These are phyloP conservation scores for Penaeus monodon DNA, from an alignment of 2,888 invertebrate species.

Conservation along the genomic window DNA sequence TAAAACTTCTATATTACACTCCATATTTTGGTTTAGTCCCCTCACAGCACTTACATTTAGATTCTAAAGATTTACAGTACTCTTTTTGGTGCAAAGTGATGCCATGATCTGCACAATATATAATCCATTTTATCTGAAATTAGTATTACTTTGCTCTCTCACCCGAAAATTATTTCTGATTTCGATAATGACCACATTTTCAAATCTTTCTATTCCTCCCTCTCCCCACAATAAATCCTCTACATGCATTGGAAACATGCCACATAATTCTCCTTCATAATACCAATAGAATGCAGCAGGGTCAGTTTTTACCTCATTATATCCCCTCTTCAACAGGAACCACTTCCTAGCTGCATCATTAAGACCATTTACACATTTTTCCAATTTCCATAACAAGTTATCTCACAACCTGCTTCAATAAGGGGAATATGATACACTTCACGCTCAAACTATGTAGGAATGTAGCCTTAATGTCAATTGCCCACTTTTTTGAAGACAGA, in stretches of 20 bases:
- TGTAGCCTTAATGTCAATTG: too few species aligned
- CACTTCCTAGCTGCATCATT: not conserved
- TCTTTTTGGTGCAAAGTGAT: conserved; percentile 20
- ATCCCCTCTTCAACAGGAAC: conserved; percentile 11
- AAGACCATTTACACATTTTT: too few species aligned
- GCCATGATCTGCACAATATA: not conserved
- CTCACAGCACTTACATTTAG: conserved; percentile 23
- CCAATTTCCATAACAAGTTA: too few species aligned
- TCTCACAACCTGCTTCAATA: too few species aligned
- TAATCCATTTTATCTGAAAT: conserved; percentile 30
- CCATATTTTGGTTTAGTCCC: conserved; percentile 6
- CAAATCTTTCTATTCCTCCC: conserved; percentile 21
- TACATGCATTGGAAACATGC: conserved; percentile 25
- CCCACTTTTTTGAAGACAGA: too few species aligned
- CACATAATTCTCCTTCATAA: conserved; percentile 20
- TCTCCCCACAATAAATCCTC: conserved; percentile 30
- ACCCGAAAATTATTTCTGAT: too few species aligned
- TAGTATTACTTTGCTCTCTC: too few species aligned
- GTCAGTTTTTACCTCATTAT: too few species aligned
- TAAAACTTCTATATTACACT: conserved; percentile 31
- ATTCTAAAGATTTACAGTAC: conserved; percentile 1
- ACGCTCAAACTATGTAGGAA: too few species aligned
- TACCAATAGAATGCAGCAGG: too few species aligned
- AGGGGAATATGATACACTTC: too few species aligned
- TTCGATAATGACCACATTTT: conserved; percentile 14